Conservation (phyloP, 2,888 invertebrate genomes). For the Harpalus rubripes region DNA sequence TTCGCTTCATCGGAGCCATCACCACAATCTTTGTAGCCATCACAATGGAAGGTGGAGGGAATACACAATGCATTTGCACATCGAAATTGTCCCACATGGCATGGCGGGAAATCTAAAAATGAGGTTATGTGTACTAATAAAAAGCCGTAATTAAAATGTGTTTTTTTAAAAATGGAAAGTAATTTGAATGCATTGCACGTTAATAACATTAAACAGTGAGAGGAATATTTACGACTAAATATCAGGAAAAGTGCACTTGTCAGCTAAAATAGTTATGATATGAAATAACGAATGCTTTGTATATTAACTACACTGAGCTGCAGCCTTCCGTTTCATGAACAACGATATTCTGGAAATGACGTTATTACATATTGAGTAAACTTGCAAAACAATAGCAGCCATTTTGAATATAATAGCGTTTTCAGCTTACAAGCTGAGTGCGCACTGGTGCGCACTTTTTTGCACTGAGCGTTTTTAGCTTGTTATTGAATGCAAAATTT, state of each 20-base stretch:
- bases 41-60: conserved; percentile 91
- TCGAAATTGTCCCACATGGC: conserved; percentile 94
- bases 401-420: conserved; percentile 65
- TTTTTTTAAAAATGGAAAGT: neutral
- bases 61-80: conserved; percentile 96
- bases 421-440: too few species aligned
- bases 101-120: conserved; percentile 89
- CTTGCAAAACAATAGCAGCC: conserved; percentile 58
- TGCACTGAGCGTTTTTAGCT: too few species aligned
- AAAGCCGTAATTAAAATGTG: neutral
- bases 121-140: neutral
- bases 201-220: too few species aligned
- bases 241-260: conserved; percentile 55
- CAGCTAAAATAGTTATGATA: conserved; percentile 45
- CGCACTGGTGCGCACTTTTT: too few species aligned
- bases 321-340: conserved; percentile 56
- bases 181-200: neutral
- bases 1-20: conserved; percentile 94
- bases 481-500: too few species aligned
- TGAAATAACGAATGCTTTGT: conserved; percentile 60
- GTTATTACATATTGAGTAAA: conserved; percentile 57
- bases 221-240: conserved; percentile 1
- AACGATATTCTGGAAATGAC: conserved; percentile 63
- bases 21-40: conserved; percentile 93
- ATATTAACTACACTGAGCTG: conserved; percentile 42